Base-by-base conservation (phyloP, 2,113 vertebrate species). In the Zeus faber region DNA sequence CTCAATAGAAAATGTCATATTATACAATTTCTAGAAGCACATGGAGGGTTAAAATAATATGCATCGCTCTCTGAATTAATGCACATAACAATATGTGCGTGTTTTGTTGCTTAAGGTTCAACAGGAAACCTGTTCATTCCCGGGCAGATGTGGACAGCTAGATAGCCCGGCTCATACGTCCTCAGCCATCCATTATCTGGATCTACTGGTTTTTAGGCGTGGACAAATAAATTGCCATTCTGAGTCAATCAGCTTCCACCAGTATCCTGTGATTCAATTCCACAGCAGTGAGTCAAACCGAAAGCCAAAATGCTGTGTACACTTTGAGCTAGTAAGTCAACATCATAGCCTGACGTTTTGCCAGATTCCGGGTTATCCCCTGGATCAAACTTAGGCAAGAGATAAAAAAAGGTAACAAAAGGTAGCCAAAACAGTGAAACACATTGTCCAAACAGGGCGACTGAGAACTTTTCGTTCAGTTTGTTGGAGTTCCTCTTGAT, bases 141-240 rank as follows among this genome's bases (percentile, higher is more conserved):
- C 23, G 6, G 14, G 25, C 3, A 11, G 3, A 49, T 9, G 9
- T 11, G 8, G 47, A 2, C 24, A 27, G 7, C 25, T 27, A 47
- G 25, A 29, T 18, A 49, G 16, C 17, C 17, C n/a, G 11, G 47
- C 47, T 29, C 21, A 9, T 18, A 46, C 10, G 21, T 22, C 43
- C 16, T 9, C 44, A 17, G 54, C 52, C 9, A 11, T 18, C 27
- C 6, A 4, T 52, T 56, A 53, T 77, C 71, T 54, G 56, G 53
- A 22, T 44, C 44, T 21, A 1, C 59, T 37, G 4, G 49, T 63
- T 77, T 76, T 69, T 40, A 25, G 23, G 45, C 9, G 23, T 23
- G 1, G 2, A 26, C 14, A 16, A 4, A 26, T 13, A 26, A 48
- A 16, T 23, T 44, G 63, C 61, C 59, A 66, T 8, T 10, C 10